Evolutionary conservation across 2,113 vertebrate genomes (phyloP), one percentile per base, ranked within the genome.

Genomic region (Hippocampus mohnikei): DNA sequence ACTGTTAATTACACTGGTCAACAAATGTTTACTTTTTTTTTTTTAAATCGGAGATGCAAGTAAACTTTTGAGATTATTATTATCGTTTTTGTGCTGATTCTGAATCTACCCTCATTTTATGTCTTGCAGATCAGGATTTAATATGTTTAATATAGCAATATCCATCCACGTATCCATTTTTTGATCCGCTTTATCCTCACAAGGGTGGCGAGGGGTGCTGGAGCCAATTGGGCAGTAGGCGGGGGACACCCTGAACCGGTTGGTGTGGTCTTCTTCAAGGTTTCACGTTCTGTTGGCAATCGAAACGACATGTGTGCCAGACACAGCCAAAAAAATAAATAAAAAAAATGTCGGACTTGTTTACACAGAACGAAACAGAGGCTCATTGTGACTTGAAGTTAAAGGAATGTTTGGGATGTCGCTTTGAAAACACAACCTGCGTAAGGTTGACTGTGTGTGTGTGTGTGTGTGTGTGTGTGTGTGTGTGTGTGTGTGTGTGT

Each of bases 381-480:
- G 71, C 73, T 44, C 29, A 84, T 74, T 86, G 83, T 84, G 67
- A 75, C 69, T 72, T 73, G 70, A 78, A 76, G 25, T 68, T 67
- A 15, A 37, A 81, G 64, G 73, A 77, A 85, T 87, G 76, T 70
- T 63, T 69, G 50, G 55, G 23, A 75, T 25, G 42, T 72, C 52
- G 65, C 66, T 76, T 71, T 77, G 73, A 79, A 72, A 66, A 74
- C 67, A 80, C 67, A 79, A 83, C 48, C 40, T 70, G 69, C 73
- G 66, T 8, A 60, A 3, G 58, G 13, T 33, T 13, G 16, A 18
- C 56, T 66, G 3, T 69, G 73, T 56, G 1, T 10, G 8, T 23
- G 7, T 18, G 29, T 8, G 6, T 27, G 12, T 33, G 52, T 75
- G 59, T 73, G 64, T 53, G 59, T 25, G 16, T 53, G 21, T 58